Percentiles rank a stretch among this genome's conserved stretches.
These are phyloP conservation scores for Petrocephalus sullivani DNA, from an alignment of 2,797 vertebrate species.

Conservation along the genomic window DNA sequence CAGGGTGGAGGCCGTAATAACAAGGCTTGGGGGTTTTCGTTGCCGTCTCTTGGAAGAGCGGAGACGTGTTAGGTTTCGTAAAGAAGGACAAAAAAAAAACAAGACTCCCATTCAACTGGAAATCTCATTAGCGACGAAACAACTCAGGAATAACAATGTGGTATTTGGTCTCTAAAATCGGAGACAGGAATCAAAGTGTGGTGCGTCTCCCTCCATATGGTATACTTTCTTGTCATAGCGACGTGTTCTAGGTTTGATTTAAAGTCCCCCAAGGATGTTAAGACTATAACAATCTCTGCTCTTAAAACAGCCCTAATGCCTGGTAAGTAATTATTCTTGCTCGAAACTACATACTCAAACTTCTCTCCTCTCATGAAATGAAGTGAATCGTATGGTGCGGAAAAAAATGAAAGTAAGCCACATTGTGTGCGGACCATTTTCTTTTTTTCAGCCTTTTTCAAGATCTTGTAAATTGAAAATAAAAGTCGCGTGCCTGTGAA, in stretches of 20 bases:
- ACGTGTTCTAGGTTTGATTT: slow-evolving; percentile 33
- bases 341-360: slow-evolving; percentile 30
- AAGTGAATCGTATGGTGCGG: slow-evolving; percentile 9
- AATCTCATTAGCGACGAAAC: slow-evolving; percentile 47
- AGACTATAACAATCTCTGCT: slow-evolving; percentile 38
- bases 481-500: not conserved
- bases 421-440: not conserved
- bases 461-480: slow-evolving; percentile 9
- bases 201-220: slow-evolving; percentile 25
- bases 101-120: slow-evolving; percentile 41
- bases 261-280: slow-evolving; percentile 34
- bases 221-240: slow-evolving; percentile 33
- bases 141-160: slow-evolving; percentile 46
- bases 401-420: not conserved
- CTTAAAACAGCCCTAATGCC: slow-evolving; percentile 32
- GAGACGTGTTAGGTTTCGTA: slow-evolving; percentile 42
- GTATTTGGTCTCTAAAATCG: slow-evolving; percentile 39
- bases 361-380: slow-evolving; percentile 26
- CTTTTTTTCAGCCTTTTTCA: not conserved
- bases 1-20: slow-evolving; percentile 23
- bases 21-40: not conserved
- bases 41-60: slow-evolving; percentile 28
- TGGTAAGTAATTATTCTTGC: slow-evolving; percentile 36
- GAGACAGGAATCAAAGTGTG: slow-evolving; percentile 37
- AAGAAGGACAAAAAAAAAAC: slow-evolving; percentile 43